Evolutionary conservation across 2,113 vertebrate genomes (phyloP).

Genomic region (Catharus bicknelli): DNA sequence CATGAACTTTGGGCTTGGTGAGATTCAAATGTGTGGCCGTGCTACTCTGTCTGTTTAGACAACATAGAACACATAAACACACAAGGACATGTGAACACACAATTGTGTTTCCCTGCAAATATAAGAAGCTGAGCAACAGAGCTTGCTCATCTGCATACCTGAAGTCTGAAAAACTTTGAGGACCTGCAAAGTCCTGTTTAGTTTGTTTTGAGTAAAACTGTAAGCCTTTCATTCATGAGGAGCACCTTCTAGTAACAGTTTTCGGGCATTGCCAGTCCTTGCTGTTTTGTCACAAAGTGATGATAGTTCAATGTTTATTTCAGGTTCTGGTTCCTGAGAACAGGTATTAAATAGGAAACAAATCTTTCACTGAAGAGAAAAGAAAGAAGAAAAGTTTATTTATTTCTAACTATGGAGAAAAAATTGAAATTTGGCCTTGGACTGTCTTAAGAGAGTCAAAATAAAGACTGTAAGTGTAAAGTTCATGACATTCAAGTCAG

Average conservation of each 20-base stretch:
- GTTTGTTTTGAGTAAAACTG: not conserved
- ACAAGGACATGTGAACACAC: not conserved
- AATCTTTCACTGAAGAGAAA: not conserved
- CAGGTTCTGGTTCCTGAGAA: not conserved
- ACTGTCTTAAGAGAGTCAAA: not conserved
- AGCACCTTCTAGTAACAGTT: not conserved
- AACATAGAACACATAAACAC: not conserved
- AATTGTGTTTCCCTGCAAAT: not conserved
- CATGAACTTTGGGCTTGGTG: not conserved
- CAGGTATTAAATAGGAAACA: not conserved
- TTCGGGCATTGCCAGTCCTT: not conserved
- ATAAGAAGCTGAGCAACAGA: not conserved
- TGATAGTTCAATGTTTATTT: not conserved
- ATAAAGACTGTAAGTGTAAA: not conserved
- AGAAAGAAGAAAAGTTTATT: not conserved
- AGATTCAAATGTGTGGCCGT: rapidly evolving
- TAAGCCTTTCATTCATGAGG: not conserved
- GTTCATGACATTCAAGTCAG: not conserved
- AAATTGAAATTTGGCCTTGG: not conserved
- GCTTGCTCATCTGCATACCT: not conserved
- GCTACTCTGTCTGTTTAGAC: not conserved
- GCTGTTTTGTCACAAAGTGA: not conserved
- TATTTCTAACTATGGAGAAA: not conserved
- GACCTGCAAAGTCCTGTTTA: not conserved
- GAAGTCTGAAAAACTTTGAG: not conserved